These are phyloP conservation scores for Pachliopta kotzebuea DNA, from an alignment of 2,888 invertebrate genomes.

Conservation along the genomic window DNA sequence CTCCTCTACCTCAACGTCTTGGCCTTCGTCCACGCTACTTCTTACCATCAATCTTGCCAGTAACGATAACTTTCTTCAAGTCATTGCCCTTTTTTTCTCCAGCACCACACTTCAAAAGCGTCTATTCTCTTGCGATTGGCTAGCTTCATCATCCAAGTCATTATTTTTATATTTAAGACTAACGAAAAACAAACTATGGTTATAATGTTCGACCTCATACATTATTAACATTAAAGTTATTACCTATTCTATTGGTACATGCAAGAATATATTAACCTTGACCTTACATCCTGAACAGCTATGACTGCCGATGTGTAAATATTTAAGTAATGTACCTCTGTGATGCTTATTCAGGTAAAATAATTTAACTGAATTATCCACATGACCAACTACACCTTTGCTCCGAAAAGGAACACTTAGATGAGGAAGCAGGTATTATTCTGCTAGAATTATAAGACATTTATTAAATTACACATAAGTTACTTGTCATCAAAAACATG, in stretches of 20 bases:
- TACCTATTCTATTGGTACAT: not conserved
- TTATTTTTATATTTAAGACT: no score
- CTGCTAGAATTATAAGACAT: not conserved
- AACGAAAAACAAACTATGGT: not conserved
- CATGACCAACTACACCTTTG: not conserved
- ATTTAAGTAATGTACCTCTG: constrained; percentile 1
- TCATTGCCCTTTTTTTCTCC: no score
- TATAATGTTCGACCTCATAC: not conserved
- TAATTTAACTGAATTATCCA: not conserved
- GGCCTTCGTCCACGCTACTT: no score
- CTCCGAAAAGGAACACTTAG: not conserved
- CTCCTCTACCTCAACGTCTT: no score
- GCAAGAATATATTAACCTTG: not conserved
- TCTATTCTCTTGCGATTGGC: no score
- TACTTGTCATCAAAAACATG: no score
- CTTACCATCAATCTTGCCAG: no score
- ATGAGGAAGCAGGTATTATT: not conserved
- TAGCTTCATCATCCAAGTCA: no score
- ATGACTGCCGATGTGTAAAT: constrained; percentile 4
- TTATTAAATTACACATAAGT: not conserved
- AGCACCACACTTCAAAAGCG: no score
- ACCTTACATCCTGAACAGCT: not conserved
- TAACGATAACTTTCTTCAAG: no score
- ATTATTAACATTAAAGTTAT: not conserved
- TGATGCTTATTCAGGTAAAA: not conserved